phyloP scores from a whole-genome alignment of 2,113 vertebrate genomes.

The Gallinago paraguaiae region DNA sequence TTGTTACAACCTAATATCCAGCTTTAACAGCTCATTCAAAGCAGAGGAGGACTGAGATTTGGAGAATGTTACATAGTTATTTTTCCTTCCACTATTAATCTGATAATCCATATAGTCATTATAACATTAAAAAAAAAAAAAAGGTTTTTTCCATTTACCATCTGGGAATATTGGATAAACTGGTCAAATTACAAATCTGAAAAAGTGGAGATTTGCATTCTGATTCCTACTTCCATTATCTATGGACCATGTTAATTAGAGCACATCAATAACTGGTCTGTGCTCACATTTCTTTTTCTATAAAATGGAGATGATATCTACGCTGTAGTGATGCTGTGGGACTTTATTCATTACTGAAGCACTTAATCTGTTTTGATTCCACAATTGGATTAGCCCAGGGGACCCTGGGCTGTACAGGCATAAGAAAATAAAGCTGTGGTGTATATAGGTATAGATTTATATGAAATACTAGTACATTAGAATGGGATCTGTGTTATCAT shows the following conservation, averaged over 20 bases:
- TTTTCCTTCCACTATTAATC: not conserved
- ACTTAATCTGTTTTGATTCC: not conserved
- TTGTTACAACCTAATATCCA: not conserved
- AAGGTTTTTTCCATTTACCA: not conserved
- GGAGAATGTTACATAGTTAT: not conserved
- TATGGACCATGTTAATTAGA: not conserved
- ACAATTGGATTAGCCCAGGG: not conserved
- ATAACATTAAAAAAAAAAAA: fast-evolving
- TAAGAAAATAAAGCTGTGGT: not conserved
- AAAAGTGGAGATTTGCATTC: not conserved
- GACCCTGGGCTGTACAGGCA: not conserved
- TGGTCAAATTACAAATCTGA: not conserved
- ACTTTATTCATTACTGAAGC: not conserved
- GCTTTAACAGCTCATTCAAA: not conserved
- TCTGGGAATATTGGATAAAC: not conserved
- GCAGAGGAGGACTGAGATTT: not conserved
- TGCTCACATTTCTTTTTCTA: not conserved
- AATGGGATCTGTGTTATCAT: not conserved
- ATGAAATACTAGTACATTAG: not conserved
- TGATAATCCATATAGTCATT: not conserved
- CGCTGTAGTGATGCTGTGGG: not conserved
- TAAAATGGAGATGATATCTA: not conserved
- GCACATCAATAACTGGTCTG: not conserved
- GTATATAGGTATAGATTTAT: not conserved
- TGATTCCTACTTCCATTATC: not conserved